Evolutionary conservation across 2,797 vertebrate species (phyloP), one percentile per base, ranked within the genome.

Genomic region (Antrozous pallidus): DNA sequence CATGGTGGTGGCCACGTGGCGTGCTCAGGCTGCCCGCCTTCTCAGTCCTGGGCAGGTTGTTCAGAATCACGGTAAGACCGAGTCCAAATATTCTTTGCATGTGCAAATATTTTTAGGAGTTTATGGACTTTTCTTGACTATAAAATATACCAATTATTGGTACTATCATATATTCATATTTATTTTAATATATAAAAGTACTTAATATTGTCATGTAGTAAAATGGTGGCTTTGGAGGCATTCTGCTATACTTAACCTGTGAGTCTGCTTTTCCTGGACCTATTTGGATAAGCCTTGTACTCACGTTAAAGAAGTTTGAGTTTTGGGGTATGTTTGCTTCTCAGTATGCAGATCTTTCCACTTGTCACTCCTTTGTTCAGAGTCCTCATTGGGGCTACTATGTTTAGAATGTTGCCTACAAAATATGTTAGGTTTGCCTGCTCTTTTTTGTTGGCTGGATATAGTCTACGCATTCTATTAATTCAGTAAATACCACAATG

Each of bases 111-210:
- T 82, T 90, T 87, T 69, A 47, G 65, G 96, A 90, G 10, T 22
- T 10, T 38, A n/a, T 20, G 61, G 7, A 67, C 40, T 83, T 87
- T 81, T 80, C 36, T 26, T 63, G 69, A 83, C 26, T 69, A 28
- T 87, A 33, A 75, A 42, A 80, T 79, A 20, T n/a, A 54, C 16
- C 79, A 65, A 70, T 79, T 81, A 49, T 89, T 40, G 38, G 18
- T 17, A 22, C 40, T 13, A 61, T 63, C 24, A 36, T 79, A 13
- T 38, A 28, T 78, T 96, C 47, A 33, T 86, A 33, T n/a, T 77
- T 33, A 83, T 92, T 90, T 74, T 93, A 79, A 75, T 92, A 56
- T 58, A 12, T 63, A 20, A 70, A 90, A 70, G 24, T 31, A 75
- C 10, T 51, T 95, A 42, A 38, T 28, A n/a, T 65, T 92, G 14